Conservation (phyloP, 2,888 invertebrate species). For the Vanessa cardui region DNA sequence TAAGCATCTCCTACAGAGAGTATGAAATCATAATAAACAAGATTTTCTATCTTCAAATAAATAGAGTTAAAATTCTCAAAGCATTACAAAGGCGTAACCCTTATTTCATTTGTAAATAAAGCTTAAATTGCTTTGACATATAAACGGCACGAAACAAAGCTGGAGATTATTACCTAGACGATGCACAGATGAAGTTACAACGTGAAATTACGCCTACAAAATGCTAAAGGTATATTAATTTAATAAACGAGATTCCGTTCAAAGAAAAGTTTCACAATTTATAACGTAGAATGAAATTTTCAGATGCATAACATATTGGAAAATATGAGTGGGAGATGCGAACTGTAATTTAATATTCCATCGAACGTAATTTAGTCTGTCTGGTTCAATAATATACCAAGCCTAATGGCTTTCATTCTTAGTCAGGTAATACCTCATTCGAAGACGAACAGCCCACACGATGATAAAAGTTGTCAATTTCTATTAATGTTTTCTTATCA, state of each 20-base stretch:
- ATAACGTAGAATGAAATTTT: constrained; percentile 7
- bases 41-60: constrained; percentile 11
- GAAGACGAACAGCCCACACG: no score
- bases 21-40: constrained; percentile 7
- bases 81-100: background rate
- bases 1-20: background rate
- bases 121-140: background rate
- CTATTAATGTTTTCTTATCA: no score
- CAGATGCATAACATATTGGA: constrained; percentile 10
- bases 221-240: constrained; percentile 23
- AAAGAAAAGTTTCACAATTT: constrained; percentile 19
- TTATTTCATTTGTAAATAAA: background rate
- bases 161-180: constrained; percentile 8
- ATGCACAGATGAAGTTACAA: constrained; percentile 18
- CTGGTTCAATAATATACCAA: constrained; percentile 1
- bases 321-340: background rate
- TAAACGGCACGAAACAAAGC: background rate
- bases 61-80: background rate
- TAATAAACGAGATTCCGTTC: constrained; percentile 14
- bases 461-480: no score
- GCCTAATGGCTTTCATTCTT: background rate
- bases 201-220: constrained; percentile 23
- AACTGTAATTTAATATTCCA: constrained; percentile 5
- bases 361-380: background rate
- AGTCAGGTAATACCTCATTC: no score